Conservation (phyloP, 2,113 vertebrate genomes). For the Actinemys pallida region DNA sequence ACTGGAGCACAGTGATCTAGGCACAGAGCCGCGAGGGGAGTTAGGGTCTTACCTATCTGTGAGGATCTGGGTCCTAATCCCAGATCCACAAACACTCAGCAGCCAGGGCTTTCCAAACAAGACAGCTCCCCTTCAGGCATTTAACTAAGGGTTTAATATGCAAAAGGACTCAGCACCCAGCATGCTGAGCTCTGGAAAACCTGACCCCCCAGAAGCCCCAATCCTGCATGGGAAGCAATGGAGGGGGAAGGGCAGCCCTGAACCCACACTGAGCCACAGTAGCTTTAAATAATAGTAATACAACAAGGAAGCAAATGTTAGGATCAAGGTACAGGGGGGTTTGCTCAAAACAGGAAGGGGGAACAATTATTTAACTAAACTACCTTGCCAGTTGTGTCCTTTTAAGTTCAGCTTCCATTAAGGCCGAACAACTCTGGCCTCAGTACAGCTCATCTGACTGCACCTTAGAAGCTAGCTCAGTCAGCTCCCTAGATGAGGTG, state of each 20-base stretch:
- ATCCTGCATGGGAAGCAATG: not conserved
- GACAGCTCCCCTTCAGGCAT: not conserved
- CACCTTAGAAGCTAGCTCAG: not conserved
- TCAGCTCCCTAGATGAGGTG: not conserved
- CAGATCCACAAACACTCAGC: not conserved
- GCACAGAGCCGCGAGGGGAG: not conserved
- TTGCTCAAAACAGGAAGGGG: not conserved
- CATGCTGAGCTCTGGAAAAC: not conserved
- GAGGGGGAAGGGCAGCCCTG: not conserved
- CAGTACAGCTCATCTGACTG: not conserved
- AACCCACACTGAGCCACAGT: not conserved
- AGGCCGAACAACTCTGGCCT: not conserved
- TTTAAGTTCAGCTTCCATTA: not conserved
- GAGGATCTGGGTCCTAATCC: not conserved
- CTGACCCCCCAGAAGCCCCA: not conserved
- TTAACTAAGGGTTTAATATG: not conserved
- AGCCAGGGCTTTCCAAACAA: not conserved
- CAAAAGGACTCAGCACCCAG: not conserved
- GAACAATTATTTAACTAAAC: fast-evolving
- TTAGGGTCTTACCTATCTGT: not conserved
- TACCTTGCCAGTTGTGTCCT: not conserved
- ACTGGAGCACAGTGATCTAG: not conserved
- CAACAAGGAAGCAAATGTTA: not conserved
- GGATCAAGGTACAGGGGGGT: not conserved
- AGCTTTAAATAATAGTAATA: not conserved